Base-by-base conservation (phyloP, 1,140 invertebrate species). In the Oedothorax gibbosus region DNA sequence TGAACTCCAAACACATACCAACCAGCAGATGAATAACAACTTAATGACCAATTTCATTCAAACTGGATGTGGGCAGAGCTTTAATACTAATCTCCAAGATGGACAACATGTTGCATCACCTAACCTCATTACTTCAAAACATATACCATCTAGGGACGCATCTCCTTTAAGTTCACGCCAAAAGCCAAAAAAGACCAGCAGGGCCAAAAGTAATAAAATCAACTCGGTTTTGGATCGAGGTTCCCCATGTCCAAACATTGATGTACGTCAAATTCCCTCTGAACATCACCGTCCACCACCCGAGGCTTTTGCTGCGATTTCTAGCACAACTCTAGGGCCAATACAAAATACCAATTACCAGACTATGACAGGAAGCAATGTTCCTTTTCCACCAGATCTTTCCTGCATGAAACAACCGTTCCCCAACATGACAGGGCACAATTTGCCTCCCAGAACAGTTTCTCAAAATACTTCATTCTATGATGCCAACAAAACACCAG, bases 241-340 rank as follows among this genome's bases (percentile, higher is more conserved):
- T 88, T 87, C 89, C 3, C 89, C 91, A 14, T 92, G 92, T 88
- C 92, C 92, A 14, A 93, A 92, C 88, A 90, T 92, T 53, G 92
- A 92, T 88, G 90, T 92, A 66, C 88, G 88, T 82, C 89, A 89
- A 88, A 91, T 89, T 88, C 89, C 89, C 50, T 75, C 88, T 87
- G 90, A 89, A 79, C 89, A 87, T 66, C 90, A 91, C 86, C 89
- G 89, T 77, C 89, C 89, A 85, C 89, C 89, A 62, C 87, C 77
- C 57, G 85, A 76, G 69, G 73, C 85, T 53, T 77, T 77, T 56
- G 85, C 85, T 56, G 71, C 77, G n/a, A 81, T 86, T 71, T 62
- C 60, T 10, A 80, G 77, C 18, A 75, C 85, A 57, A 56, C 85
- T 15, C 50, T 86, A 60, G 75, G 68, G 11, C 18, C 76, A 57